Evolutionary conservation across 2,113 vertebrate genomes (phyloP).

Genomic region (Sylvietta virens): DNA sequence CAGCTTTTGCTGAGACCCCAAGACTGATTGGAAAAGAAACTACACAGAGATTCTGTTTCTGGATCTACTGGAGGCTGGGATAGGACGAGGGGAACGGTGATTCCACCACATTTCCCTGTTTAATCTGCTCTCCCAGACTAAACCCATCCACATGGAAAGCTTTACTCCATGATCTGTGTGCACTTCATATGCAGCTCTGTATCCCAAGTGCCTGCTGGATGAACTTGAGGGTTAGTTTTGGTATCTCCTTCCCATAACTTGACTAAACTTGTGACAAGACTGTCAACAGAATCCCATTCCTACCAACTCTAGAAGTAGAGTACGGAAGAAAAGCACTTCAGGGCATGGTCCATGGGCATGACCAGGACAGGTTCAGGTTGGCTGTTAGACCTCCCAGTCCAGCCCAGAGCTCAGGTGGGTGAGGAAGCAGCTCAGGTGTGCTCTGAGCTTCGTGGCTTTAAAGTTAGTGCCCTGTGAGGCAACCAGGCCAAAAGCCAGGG

Average conservation of each 20-base stretch:
- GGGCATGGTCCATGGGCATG: not conserved
- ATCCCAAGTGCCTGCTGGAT: not conserved
- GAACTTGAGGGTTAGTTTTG: not conserved
- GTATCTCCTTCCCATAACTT: not conserved
- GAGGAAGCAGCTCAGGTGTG: not conserved
- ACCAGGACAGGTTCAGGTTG: not conserved
- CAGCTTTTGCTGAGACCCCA: not conserved
- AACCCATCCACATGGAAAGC: not conserved
- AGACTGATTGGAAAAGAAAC: not conserved
- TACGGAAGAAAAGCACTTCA: not conserved
- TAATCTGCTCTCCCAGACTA: not conserved
- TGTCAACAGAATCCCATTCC: not conserved
- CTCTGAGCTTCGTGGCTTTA: not conserved
- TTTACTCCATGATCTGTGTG: not conserved
- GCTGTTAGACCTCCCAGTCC: not conserved
- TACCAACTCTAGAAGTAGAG: not conserved
- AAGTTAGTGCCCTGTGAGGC: not conserved
- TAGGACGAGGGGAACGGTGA: accelerated
- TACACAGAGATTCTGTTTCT: not conserved
- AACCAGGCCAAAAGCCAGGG: not conserved
- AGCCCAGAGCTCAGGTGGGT: not conserved
- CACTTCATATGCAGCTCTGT: not conserved
- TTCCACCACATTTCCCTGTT: not conserved
- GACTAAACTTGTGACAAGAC: not conserved
- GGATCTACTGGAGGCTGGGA: not conserved